Base-by-base conservation (phyloP, 2,888 invertebrate genomes). In the Branchinecta sandiegonensis region DNA sequence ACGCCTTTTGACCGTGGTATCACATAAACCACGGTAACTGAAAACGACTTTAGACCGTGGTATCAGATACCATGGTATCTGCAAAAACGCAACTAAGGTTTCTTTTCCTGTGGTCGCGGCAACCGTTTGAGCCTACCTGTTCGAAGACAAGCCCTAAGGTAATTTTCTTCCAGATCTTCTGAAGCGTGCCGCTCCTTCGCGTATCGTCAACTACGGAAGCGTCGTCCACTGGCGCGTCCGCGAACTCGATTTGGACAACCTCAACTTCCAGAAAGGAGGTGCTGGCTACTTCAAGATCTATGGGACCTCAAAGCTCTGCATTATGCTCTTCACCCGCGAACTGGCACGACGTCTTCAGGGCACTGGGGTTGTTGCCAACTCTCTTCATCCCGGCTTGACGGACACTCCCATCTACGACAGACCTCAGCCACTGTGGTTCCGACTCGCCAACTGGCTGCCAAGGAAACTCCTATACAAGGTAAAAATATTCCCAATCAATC, bases 321-420 rank as follows among this genome's bases (percentile, higher is more conserved):
- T 47, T 13, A 14, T 69, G 14, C 50, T 70, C 13, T 70, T 70
- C 46, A 69, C 70, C 8, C n/a, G 65, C 6, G 70, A 70, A 12
- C 65, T 70, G n/a, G 70, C 70, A 1, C 65, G 68, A 10, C 69
- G 70, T 65, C 48, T 70, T 12, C 17, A 69, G 17, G 70, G 66
- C 46, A 70, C 68, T 23, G 48, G 70, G 23, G 63, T 67, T 12
- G 23, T 56, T 56, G 63, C 63, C 63, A 56, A 56, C 11, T n/a
- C 8, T 23, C 63, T 56, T 11, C 63, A 56, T 56, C 63, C 63
- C 2, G 63, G 63, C 2, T 11, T 56, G 63, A 56, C 63, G 9
- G 63, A 56, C 23, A 56, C 63, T 56, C 63, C 63, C 63, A 56
- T 23, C 63, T 56, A 56, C 10, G 63, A 56, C 23, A n/a, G 63